Evolutionary conservation across 1,140 invertebrate species (phyloP), one percentile per base, ranked within the genome.

Genomic region (Plutomurus gul): DNA sequence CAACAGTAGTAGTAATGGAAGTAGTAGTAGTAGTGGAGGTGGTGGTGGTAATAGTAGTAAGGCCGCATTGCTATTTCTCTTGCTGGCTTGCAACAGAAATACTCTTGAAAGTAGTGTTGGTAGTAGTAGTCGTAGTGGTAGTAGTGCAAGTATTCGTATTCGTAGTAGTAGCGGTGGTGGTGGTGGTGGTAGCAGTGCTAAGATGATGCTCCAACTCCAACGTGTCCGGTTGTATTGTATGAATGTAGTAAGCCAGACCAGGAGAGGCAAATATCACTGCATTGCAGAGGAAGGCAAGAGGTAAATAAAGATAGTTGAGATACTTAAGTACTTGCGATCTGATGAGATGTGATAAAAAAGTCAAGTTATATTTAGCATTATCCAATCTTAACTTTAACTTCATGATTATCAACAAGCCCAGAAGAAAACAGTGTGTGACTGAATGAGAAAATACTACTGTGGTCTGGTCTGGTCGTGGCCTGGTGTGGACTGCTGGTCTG

Each of bases 341-440:
- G 56, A 65, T 65, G 56, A 65, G 56, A 65, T 65, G 56, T 65
- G 56, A 65, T 65, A 65, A 65, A 65, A 65, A 65, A 65, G 56
- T 65, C 56, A 65, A 65, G 56, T 65, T 65, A 65, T 65, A 65
- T 65, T 65, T 65, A 65, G 56, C 56, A 65, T 65, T 65, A 65
- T 65, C 56, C 56, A 65, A 65, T 65, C 56, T 65, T 65, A 65
- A 65, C 56, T 65, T 65, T 65, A 65, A 65, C 56, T 65, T 65
- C 56, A 65, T 65, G 56, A 65, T 65, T 65, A 65, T 65, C 56
- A 65, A 65, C 56, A 65, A 65, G 10, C 25, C 18, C 10, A 33
- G 56, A 65, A 65, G 27, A 65, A 65, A 65, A 65, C 30, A 33
- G 51, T 65, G 51, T 60, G 56, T 49, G 20, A 49, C 4, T 49